Conservation (phyloP, 1,140 invertebrate species). For the Drosophila burlai region DNA sequence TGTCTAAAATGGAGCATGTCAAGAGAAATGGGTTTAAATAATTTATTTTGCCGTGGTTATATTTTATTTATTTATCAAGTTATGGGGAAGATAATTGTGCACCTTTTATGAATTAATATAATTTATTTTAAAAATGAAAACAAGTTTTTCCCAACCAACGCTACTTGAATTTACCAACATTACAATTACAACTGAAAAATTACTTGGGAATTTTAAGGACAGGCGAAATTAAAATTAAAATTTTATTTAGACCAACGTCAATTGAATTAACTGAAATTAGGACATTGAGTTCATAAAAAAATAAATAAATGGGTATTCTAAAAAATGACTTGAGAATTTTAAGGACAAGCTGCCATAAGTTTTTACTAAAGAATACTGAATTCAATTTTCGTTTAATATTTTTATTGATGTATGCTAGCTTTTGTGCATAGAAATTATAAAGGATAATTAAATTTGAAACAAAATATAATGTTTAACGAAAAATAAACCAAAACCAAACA, state of each 20-base stretch:
- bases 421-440: neutral
- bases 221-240: no score
- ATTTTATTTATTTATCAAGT: neutral
- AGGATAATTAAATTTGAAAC: no score
- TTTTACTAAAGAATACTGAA: neutral
- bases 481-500: no score
- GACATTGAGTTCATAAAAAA: no score
- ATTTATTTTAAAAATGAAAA: neutral
- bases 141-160: neutral
- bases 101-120: neutral
- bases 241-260: neutral
- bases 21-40: neutral
- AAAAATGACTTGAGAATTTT: neutral
- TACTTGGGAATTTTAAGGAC: no score
- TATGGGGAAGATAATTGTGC: neutral
- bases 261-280: neutral
- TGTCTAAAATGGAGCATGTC: neutral
- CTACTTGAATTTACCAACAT: no score
- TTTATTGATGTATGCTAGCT: neutral
- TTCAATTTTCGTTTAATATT: neutral
- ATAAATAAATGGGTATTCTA: no score
- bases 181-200: no score
- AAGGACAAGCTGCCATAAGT: neutral
- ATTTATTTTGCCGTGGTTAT: neutral
- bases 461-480: neutral